Evolutionary conservation across 2,888 invertebrate genomes (phyloP), one percentile per base, ranked within the genome.

Genomic region (Lepidonotus clava): DNA sequence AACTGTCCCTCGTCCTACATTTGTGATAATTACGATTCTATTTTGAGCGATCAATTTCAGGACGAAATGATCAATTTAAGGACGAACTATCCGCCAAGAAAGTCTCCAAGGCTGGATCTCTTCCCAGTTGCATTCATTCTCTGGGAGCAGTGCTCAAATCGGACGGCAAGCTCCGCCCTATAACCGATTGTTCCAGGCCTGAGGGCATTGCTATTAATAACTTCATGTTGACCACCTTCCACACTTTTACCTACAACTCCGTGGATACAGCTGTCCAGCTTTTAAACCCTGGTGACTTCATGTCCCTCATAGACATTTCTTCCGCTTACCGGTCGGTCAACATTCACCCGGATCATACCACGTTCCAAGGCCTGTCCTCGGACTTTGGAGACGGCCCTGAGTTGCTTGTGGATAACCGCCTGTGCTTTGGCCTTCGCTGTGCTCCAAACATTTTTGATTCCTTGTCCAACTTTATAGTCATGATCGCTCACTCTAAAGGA

Each of bases 111-210:
- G n/a, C n/a, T n/a, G n/a, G n/a, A n/a, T n/a, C n/a, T n/a, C n/a
- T n/a, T n/a, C n/a, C n/a, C n/a, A n/a, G n/a, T n/a, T 53, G 66
- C 32, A 51, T 71, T 18, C 67, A 85, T 28, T 24, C 85, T n/a
- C 41, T 71, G 28, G 85, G 71, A 24, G 51, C 21, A 21, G 85
- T 67, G 40, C 28, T 61, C 28, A 61, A 41, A 36, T 32, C 38
- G n/a, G 32, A 56, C 34, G 38, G 77, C 2, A 41, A 77, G 38
- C 36, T 77, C 32, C 38, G 41, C 18, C 38, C 40, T 1, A 41
- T 34, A 5, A 84, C 66, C 32, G 34, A 41, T n/a, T 38, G 53
- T 61, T 24, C n/a, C 11, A 11, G 2, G 4, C 61, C 61, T 28
- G 61, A 61, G 4, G 24, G 24, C 21, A 4, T 61, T 28, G 28